These are phyloP conservation scores for Ochropleura leucogaster DNA, from an alignment of 2,888 invertebrate genomes.

Conservation along the genomic window DNA sequence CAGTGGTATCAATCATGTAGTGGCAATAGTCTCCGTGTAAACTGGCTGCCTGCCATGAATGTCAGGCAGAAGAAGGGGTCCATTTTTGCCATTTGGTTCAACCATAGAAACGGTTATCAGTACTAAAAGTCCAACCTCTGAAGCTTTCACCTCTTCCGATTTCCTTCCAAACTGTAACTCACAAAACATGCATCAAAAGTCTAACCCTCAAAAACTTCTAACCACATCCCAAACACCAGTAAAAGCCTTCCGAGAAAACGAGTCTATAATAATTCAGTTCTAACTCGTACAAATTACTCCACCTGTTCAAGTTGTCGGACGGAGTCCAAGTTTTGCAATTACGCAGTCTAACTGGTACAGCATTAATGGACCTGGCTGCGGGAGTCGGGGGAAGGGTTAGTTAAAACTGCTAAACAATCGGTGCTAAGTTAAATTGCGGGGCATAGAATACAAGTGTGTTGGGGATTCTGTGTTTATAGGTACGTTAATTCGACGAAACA, in stretches of 20 bases:
- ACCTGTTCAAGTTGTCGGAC: conserved; percentile 64
- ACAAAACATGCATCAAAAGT: neutral
- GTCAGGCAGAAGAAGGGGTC: too few species aligned
- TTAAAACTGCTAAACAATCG: conserved; percentile 59
- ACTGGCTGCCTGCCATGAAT: too few species aligned
- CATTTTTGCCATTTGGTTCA: too few species aligned
- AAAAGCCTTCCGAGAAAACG: conserved; percentile 15
- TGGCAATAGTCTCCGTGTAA: too few species aligned
- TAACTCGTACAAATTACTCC: conserved; percentile 63
- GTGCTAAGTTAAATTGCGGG: conserved; percentile 58
- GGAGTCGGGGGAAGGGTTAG: conserved; percentile 41
- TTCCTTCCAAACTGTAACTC: too few species aligned
- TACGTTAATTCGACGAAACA: neutral
- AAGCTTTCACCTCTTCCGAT: too few species aligned
- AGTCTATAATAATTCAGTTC: conserved; percentile 61
- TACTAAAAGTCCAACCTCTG: neutral
- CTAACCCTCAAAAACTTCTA: neutral
- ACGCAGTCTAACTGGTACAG: conserved; percentile 62
- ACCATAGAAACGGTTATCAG: neutral
- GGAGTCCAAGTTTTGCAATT: conserved; percentile 67
- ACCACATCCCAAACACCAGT: conserved; percentile 10
- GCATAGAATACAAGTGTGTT: conserved; percentile 30
- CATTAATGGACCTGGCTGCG: conserved; percentile 59
- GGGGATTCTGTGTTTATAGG: conserved; percentile 7
- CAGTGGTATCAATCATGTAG: too few species aligned